Evolutionary conservation across 2,113 vertebrate genomes (phyloP).

Genomic region (Empidonax traillii): DNA sequence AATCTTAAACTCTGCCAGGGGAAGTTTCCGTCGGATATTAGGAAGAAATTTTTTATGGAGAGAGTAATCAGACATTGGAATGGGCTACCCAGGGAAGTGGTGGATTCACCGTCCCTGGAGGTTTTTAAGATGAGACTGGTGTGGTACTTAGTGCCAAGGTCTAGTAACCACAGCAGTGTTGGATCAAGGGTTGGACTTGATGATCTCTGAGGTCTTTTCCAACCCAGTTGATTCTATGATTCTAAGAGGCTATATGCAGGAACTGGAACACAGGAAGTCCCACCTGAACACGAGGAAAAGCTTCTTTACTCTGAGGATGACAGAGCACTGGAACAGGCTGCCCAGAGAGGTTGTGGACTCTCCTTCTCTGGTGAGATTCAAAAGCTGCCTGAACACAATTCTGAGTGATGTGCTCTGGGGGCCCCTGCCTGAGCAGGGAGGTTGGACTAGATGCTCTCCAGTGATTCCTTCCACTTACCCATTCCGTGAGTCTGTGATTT

Average conservation of each 20-base stretch:
- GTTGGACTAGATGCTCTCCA: background rate
- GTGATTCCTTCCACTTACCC: background rate
- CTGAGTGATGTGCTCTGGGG: background rate
- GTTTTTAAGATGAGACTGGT: no score
- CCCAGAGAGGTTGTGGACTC: background rate
- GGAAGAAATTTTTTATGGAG: no score
- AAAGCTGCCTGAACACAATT: background rate
- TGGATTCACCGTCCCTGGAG: no score
- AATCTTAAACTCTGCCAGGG: no score
- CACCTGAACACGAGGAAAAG: background rate
- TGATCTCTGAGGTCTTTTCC: no score
- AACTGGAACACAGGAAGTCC: background rate
- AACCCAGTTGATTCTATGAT: no score
- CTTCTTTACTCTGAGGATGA: background rate
- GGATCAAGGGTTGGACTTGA: no score
- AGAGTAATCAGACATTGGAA: no score
- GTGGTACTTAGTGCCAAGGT: no score
- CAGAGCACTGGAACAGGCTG: background rate
- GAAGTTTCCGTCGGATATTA: no score
- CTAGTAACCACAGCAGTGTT: no score
- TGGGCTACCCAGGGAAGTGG: no score
- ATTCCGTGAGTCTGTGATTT: background rate
- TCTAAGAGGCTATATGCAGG: background rate
- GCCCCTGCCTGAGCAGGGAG: background rate
- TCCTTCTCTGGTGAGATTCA: background rate